These are phyloP conservation scores for Porphyrio hochstetteri DNA, from an alignment of 2,113 vertebrate species.

Conservation along the genomic window DNA sequence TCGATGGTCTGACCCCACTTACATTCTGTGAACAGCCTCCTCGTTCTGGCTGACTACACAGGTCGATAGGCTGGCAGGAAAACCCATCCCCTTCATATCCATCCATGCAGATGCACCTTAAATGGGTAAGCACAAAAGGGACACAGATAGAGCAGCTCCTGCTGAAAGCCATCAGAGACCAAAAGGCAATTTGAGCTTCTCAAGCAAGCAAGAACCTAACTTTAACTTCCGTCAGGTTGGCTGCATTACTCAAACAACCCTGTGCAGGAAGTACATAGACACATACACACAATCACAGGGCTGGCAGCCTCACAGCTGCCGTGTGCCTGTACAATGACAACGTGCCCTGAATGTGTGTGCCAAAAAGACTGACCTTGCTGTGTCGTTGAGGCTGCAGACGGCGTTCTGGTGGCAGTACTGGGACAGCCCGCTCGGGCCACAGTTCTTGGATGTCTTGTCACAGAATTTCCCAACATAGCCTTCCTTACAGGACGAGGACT, in stretches of 20 bases:
- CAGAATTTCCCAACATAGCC: constrained; percentile 87
- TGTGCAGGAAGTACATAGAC: not conserved
- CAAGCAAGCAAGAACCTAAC: not conserved
- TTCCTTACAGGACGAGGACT: constrained; percentile 80
- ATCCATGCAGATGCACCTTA: constrained; percentile 77
- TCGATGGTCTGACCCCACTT: constrained; percentile 52
- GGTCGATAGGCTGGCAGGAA: constrained; percentile 83
- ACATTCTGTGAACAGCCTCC: constrained; percentile 89
- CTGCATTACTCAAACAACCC: not conserved
- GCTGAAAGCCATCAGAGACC: not conserved
- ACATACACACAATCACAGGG: not conserved
- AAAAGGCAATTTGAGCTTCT: not conserved
- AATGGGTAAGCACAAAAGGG: not conserved
- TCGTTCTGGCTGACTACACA: constrained; percentile 77
- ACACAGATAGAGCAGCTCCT: not conserved
- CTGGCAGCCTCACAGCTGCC: not conserved
- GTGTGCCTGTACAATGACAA: not conserved
- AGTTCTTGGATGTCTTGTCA: constrained; percentile 76
- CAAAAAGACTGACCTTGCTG: constrained; percentile 62
- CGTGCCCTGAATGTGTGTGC: rapidly evolving
- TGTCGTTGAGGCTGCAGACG: constrained; percentile 71
- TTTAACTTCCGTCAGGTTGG: not conserved
- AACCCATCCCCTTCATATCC: constrained; percentile 88
- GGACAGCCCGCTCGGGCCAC: constrained; percentile 68
- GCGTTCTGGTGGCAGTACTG: constrained; percentile 86